Evolutionary conservation across 2,797 vertebrate genomes (phyloP), one percentile per base, ranked within the genome.

Genomic region (Schizothorax lantsangensis): DNA sequence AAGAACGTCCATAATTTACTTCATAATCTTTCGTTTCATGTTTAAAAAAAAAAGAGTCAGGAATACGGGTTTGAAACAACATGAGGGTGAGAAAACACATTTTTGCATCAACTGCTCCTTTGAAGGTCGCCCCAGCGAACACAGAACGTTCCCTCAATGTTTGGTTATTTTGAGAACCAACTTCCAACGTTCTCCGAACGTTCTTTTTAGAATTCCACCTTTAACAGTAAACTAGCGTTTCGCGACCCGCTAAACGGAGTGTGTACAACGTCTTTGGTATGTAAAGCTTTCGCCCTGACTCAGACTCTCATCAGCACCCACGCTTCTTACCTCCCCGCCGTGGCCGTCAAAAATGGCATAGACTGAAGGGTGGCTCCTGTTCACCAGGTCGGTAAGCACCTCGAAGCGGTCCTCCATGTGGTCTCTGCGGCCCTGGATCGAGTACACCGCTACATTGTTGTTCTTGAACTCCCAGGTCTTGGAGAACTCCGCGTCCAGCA

Each of bases 351-450:
- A 99, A 92, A 99, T 96, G 87, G 97, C 98, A 91, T 99, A 99
- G 93, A 99, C 98, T 87, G 98, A 98, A 4, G 98, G 98, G 92
- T 99, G 98, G 79, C 94, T 98, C 95, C 97, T 98, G 97, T 99
- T 99, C 92, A 96, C 94, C 89, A 98, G 89, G 93, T 99, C 98
- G 0, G 97, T 96, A 74, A 99, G 96, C 74, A 99, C 97, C 92
- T 99, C 96, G 90, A 98, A 99, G 88, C 98, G 94, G 95, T 99
- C 98, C 94, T 99, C 98, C 98, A 99, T 99, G 96, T 99, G 98
- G 91, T 99, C 98, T 84, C 98, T 93, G 88, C 98, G 96, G 93
- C 98, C 98, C 92, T 99, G 98, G 94, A 99, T 98, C 92, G 98
- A 99, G 91, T 98, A 99, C 88, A 99, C 98, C 0, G 98, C 98